A percentile compares a stretch with the other conserved stretches of the same genome.
phyloP scores from a whole-genome alignment of 2,888 invertebrate genomes.

The Mesopsocus fuscifrons region DNA sequence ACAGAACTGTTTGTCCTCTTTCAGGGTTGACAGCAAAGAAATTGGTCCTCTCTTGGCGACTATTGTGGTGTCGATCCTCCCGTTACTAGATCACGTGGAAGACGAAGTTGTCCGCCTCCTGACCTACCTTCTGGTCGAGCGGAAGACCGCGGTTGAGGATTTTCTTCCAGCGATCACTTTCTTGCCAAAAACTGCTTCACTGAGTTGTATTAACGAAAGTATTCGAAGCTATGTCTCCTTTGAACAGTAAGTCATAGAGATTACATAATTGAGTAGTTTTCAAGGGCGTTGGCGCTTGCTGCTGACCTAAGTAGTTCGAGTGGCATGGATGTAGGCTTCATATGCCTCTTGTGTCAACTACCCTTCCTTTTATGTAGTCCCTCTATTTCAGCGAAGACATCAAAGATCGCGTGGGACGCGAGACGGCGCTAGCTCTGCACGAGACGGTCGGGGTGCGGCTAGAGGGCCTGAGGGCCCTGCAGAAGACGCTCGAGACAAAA shows the following conservation, averaged over 20 bases:
- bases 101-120: constrained; percentile 57
- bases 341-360: no score
- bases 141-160: constrained; percentile 40
- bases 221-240: constrained; percentile 12
- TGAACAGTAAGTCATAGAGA: constrained; percentile 12
- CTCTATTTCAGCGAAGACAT: constrained; percentile 13
- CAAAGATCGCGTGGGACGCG: constrained; percentile 10
- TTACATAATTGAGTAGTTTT: no score
- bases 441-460: constrained; percentile 64
- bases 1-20: constrained; percentile 17
- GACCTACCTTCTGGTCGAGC: constrained; percentile 53
- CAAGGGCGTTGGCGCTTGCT: no score
- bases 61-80: constrained; percentile 61
- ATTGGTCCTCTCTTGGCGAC: constrained; percentile 66
- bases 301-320: no score
- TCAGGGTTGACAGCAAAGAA: constrained; percentile 44
- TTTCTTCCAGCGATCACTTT: constrained; percentile 74
- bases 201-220: constrained; percentile 13
- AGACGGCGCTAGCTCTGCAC: constrained; percentile 26
- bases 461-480: constrained; percentile 51
- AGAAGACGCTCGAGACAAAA: constrained; percentile 45
- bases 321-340: no score
- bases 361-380: no score
- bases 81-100: constrained; percentile 48
- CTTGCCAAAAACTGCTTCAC: constrained; percentile 31